Conservation (phyloP, 2,888 invertebrate genomes). For the Leucophora obtusa region DNA sequence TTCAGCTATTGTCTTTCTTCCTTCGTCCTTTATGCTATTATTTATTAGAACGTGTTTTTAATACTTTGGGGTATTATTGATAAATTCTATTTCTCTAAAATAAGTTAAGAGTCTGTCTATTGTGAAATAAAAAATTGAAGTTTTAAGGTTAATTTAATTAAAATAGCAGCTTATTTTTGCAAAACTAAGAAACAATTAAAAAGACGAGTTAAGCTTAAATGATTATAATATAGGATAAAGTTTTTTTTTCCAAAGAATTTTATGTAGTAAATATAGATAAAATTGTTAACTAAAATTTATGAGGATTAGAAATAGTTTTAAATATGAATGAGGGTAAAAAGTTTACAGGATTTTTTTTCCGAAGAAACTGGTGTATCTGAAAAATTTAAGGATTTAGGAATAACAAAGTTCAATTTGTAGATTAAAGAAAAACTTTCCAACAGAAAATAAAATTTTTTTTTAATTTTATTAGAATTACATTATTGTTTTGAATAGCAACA, state of each 20-base stretch:
- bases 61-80: conserved; percentile 55
- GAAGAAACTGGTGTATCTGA: background rate
- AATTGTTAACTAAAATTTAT: background rate
- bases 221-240: conserved; percentile 2
- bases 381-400: too few species aligned
- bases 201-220: background rate
- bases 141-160: conserved; percentile 50
- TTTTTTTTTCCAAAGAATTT: background rate
- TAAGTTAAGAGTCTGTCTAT: conserved; percentile 2
- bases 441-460: too few species aligned
- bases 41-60: conserved; percentile 31
- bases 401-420: too few species aligned
- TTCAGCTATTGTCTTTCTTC: background rate
- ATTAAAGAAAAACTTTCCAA: too few species aligned
- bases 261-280: background rate
- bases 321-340: background rate
- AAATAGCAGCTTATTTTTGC: conserved; percentile 19
- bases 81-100: conserved; percentile 6
- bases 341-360: background rate
- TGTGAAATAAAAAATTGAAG: conserved; percentile 19
- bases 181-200: conserved; percentile 6
- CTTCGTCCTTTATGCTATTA: conserved; percentile 20
- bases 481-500: too few species aligned
- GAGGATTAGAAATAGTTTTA: background rate
- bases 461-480: too few species aligned